Evolutionary conservation across 2,113 vertebrate genomes (phyloP), one percentile per base, ranked within the genome.

Genomic region (Microcebus murinus): DNA sequence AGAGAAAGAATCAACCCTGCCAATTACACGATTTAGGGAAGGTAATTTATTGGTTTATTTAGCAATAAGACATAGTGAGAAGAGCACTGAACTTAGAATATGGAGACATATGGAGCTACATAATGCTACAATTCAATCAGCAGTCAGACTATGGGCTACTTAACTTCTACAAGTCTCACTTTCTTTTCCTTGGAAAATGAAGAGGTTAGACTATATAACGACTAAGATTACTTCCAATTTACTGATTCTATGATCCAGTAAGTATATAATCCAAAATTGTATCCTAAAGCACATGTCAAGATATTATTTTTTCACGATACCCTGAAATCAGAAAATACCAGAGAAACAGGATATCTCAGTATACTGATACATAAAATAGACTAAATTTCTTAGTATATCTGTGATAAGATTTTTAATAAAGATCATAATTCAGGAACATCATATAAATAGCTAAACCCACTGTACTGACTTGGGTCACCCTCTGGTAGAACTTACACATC

Each of bases 321-420:
- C 6, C 31, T 61, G 48, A 94, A 88, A 87, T 83, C 17, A 77
- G 55, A 90, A 73, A 77, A 68, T 68, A 71, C 42, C 25, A 71
- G 34, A 94, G 45, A 94, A 94, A 95, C 4, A 48, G 27, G 31
- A 31, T 23, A 91, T 36, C 67, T 95, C 67, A 76, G 55, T 73
- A 45, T 50, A 92, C 0, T 92, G 80, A 85, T 74, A 68, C 0
- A 27, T 50, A 83, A 88, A 91, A 83, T 36, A 73, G 48, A 83
- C n/a, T 77, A 87, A 83, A 90, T 83, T 95, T 96, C 83, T 90
- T 83, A 9, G 25, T 52, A 68, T 65, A 15, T 84, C 42, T 77
- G 36, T 71, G 23, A 57, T 77, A 27, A 87, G 42, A 80, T 87
- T 96, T 92, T 90, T n/a, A 87, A 94, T 74, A 29, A 90, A 89